Evolutionary conservation across 2,113 vertebrate genomes (phyloP).

Genomic region (Plecturocebus donacophilus): DNA sequence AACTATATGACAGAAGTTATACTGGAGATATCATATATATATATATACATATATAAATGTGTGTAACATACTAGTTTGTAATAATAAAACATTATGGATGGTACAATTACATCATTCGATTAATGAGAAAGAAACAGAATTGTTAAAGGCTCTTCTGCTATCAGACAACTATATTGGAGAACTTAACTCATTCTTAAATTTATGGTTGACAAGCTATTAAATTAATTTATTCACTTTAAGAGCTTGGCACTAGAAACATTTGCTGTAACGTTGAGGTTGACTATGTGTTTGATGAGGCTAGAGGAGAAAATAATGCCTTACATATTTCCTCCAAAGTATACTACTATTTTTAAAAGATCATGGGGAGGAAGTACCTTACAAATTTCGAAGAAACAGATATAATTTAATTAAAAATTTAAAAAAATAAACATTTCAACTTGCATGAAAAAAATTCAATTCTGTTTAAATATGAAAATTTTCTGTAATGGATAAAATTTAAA

Average conservation of each 20-base stretch:
- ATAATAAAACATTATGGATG: neutral
- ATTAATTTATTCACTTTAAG: neutral
- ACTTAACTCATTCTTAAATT: neutral
- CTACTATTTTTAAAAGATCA: neutral
- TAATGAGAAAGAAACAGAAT: neutral
- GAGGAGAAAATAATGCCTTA: neutral
- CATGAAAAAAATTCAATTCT: neutral
- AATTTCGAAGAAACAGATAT: neutral
- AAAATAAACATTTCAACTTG: neutral
- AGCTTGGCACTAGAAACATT: neutral
- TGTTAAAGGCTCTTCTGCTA: neutral
- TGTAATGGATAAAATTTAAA: neutral
- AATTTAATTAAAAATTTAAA: neutral
- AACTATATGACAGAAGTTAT: neutral
- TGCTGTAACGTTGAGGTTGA: neutral
- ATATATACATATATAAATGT: neutral
- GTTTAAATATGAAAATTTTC: neutral
- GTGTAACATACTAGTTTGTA: neutral
- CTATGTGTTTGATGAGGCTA: neutral
- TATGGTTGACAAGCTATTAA: neutral
- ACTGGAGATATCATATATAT: neutral
- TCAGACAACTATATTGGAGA: neutral
- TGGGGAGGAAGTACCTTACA: neutral
- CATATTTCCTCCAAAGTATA: neutral
- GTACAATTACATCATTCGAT: neutral